Percentiles rank a stretch among this genome's conserved stretches.
These are phyloP conservation scores for Danio rerio DNA, from an alignment of 2,113 vertebrate genomes.

Conservation along the genomic window GRCz12tu NC_133178.1:49543001-49543500, in stretches of 20 bases:
- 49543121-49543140: background rate
- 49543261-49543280: conserved; percentile 38
- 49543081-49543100: background rate
- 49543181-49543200: background rate
- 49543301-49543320: conserved; percentile 42
- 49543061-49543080: too few species aligned
- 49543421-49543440: conserved; percentile 1
- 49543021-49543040: too few species aligned
- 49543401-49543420: conserved; percentile 17
- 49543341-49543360: background rate
- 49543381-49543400: conserved; percentile 7
- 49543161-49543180: background rate
- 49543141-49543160: background rate
- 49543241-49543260: conserved; percentile 4
- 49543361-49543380: background rate
- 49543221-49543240: background rate
- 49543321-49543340: background rate
- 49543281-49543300: conserved; percentile 12
- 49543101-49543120: background rate
- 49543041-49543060: too few species aligned
- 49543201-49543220: background rate
- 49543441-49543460: conserved; percentile 1
- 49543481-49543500: background rate
- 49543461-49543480: conserved; percentile 9
- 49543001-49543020: too few species aligned